phyloP scores from a whole-genome alignment of 2,888 invertebrate species.

The Chymomyza caudatula region DNA sequence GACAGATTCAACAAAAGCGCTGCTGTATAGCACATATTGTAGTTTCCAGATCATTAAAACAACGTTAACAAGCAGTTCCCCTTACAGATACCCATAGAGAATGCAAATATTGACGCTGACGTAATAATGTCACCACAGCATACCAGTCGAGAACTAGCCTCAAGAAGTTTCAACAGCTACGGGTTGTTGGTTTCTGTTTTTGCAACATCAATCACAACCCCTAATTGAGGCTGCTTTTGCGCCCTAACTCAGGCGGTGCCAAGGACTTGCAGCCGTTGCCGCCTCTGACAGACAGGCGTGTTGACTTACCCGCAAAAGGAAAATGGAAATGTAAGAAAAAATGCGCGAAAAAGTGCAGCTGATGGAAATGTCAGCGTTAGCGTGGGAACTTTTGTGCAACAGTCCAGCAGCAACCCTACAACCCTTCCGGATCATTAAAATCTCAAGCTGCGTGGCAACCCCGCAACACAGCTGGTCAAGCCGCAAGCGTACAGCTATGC shows the following conservation, averaged over 20 bases:
- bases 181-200: not conserved
- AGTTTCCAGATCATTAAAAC: constrained; percentile 40
- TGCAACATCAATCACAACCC: constrained; percentile 55
- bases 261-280: constrained; percentile 29
- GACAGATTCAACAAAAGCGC: constrained; percentile 23
- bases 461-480: constrained; percentile 39
- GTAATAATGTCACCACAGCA: constrained; percentile 68
- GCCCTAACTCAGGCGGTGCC: constrained; percentile 40
- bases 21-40: constrained; percentile 51
- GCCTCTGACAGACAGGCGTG: constrained; percentile 7
- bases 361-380: constrained; percentile 41
- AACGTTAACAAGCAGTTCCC: constrained; percentile 5
- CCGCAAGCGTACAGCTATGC: constrained; percentile 21
- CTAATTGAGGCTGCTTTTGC: constrained; percentile 52
- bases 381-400: constrained; percentile 53
- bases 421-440: not conserved
- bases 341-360: constrained; percentile 70
- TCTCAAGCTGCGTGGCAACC: not conserved
- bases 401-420: constrained; percentile 48
- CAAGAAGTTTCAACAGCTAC: constrained; percentile 8
- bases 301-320: constrained; percentile 39
- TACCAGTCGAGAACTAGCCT: constrained; percentile 24
- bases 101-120: constrained; percentile 66
- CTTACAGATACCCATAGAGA: constrained; percentile 10
- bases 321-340: constrained; percentile 33